Base-by-base conservation (phyloP, 2,113 vertebrate species). In the Apaloderma vittatum region DNA sequence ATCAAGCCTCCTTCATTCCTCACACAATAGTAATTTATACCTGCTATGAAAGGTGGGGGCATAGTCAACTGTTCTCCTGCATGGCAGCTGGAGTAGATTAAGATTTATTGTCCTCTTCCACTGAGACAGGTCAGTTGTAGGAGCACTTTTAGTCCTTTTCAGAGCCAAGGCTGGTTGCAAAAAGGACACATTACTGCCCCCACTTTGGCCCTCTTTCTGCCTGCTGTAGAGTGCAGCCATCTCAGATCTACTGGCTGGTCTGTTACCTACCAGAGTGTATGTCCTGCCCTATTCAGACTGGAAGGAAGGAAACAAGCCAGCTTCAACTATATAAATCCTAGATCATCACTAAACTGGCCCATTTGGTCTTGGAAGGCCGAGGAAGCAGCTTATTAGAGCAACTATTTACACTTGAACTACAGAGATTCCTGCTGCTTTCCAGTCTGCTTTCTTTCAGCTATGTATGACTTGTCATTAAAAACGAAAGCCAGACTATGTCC, bases 1-100 rank as follows among this genome's bases (percentile, higher is more conserved):
- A 83, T 70, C 45, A 90, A 88, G 18, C 23, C 55, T 66, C 71
- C 36, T 87, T 93, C 2, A 70, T 62, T 76, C 80, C 30, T 90
- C 48, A 16, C 23, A 27, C 2, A 8, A 23, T 1, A 72, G 32
- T 15, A 19, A 34, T 88, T 93, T 93, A 37, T 54, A 43, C 20
- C 15, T 68, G 26, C 54, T 76, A 43, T 61, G 40, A 72, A 76
- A 78, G 15, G 15, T 72, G 77, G 32, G 40, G 58, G 45, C 32
- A 26, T n/a, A 71, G 74, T 54, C 15, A 76, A 51, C 54, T 0
- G 0, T 73, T 52, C 5, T 0, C 36, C 48, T 66, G 27, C 45
- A 32, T 10, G 19, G 57, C 43, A 74, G 66, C 51, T 46, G 36
- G 32, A 86, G 54, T 27, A 51, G 12, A 43, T 78, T 66, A 43